Evolutionary conservation across 2,888 invertebrate genomes (phyloP), one percentile per base, ranked within the genome.

Genomic region (Aphrophora alni): DNA sequence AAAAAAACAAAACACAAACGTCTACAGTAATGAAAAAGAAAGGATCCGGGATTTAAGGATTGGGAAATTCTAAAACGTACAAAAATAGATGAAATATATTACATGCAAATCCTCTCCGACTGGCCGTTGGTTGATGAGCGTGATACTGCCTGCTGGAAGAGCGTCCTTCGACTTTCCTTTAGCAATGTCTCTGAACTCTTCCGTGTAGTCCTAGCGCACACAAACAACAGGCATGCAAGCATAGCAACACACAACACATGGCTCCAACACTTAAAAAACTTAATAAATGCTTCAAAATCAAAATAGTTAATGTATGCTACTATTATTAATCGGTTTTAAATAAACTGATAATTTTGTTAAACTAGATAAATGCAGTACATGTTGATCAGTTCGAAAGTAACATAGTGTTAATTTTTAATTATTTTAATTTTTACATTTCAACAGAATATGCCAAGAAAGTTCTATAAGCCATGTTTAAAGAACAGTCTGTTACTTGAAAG

Each of bases 171-270:
- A 95, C 91, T 96, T 97, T 88, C 96, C 96, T 91, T 97, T 97
- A 89, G 96, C 95, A 91, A 98, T 98, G 91, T 97, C 97, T 88
- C 97, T 93, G 91, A 98, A 97, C 91, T 97, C 97, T 91, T 98
- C 97, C 86, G 96, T 96, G 91, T 97, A 97, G 91, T 97, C 97
- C 97, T 97, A 92, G 86, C 88, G 89, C 88, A 88, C 83, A 85
- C 84, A 84, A 84, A 83, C 85, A 85, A 84, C 83, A 87, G 87
- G 89, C 89, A 89, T 86, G 83, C 83, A 72, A 82, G 33, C 74
- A 74, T 24, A 80, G 73, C 79, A 70, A 25, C 75, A 71, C 70
- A 80, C 26, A 38, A 68, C 75, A 27, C 78, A 38, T 38, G 38
- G 25, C 75, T 75, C 17, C 5, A 33, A 33, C n/a, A 33, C 33